Base-by-base conservation (phyloP, 2,888 invertebrate species). In the Dasysyrphus albostriatus region DNA sequence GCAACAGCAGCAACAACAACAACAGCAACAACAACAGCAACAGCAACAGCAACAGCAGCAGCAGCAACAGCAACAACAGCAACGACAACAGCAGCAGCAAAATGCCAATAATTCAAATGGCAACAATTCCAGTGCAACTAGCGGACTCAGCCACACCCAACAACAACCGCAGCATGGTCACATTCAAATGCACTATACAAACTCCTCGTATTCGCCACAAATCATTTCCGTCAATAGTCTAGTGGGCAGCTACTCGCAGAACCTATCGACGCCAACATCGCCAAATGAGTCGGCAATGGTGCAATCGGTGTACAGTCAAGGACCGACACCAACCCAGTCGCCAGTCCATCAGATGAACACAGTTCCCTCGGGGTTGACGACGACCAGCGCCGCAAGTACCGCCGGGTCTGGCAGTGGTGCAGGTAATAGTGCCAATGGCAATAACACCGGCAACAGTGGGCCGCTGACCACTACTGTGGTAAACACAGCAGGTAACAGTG, bases 191-290 rank as follows among this genome's bases (percentile, higher is more conserved):
- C 89, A 89, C 65, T 89, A 89, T 73, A 89, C 88, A 72, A 88
- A 88, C 34, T 88, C 90, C 34, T 85, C 92, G 29, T 93, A 93
- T 89, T 91, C 93, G 47, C 91, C 93, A 74, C 93, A 93, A 89
- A 92, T 93, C 65, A 93, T 93, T 87, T 91, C 93, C 70, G 93
- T 93, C 14, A 93, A 93, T 89, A 93, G 93, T 91, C 93, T 95
- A 91, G 93, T 93, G 91, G 91, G 93, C 91, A 91, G 93, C 90
- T 91, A 94, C 92, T 91, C 93, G 89, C 92, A 94, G 92, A 93
- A 94, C 89, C 93, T 95, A 89, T 94, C 94, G 54, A 93, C 93
- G 89, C 94, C 95, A 92, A 92, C 93, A 89, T 94, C 93, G 88
- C 93, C 95, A 91, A 94, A 94, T 91, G 94, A 94, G 89, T 94